Evolutionary conservation across 1,140 invertebrate genomes (phyloP), one percentile per base, ranked within the genome.

Genomic region (Goniozus legneri): DNA sequence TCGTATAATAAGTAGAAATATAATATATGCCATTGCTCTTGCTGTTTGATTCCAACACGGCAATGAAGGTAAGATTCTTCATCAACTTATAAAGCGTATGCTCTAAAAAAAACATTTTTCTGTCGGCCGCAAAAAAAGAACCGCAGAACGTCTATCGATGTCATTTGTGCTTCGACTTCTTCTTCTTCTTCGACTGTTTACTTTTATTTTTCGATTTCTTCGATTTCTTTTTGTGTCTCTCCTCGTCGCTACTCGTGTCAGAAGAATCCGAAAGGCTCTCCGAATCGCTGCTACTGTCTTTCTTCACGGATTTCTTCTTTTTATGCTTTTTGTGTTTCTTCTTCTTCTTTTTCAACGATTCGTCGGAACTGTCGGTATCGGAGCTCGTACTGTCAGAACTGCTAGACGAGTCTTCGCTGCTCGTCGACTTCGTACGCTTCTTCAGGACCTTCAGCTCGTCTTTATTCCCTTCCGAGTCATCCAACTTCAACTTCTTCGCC

Each of bases 91-190:
- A n/a, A n/a, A n/a, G n/a, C n/a, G n/a, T n/a, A n/a, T n/a, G n/a
- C n/a, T n/a, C n/a, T n/a, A n/a, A n/a, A n/a, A n/a, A n/a, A n/a
- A n/a, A n/a, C n/a, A n/a, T n/a, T n/a, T n/a, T n/a, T n/a, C n/a
- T n/a, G n/a, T n/a, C n/a, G n/a, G n/a, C n/a, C n/a, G n/a, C n/a
- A n/a, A n/a, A n/a, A n/a, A n/a, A n/a, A n/a, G n/a, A n/a, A n/a
- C n/a, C n/a, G n/a, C n/a, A n/a, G n/a, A n/a, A 35, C 8, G 33
- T 53, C 46, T 69, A 74, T 31, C 47, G 63, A 37, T 64, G 67
- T 75, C 71, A 78, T 70, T 77, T 78, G 41, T 78, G 76, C 50
- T 78, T 79, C 1, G 73, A 72, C 56, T 79, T 80, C 57, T 79
- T 79, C 52, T 78, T 79, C 43, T 80, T 81, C 58, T 79, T 80